Evolutionary conservation across 2,888 invertebrate species (phyloP).

Genomic region (Ferdinandea cuprea): DNA sequence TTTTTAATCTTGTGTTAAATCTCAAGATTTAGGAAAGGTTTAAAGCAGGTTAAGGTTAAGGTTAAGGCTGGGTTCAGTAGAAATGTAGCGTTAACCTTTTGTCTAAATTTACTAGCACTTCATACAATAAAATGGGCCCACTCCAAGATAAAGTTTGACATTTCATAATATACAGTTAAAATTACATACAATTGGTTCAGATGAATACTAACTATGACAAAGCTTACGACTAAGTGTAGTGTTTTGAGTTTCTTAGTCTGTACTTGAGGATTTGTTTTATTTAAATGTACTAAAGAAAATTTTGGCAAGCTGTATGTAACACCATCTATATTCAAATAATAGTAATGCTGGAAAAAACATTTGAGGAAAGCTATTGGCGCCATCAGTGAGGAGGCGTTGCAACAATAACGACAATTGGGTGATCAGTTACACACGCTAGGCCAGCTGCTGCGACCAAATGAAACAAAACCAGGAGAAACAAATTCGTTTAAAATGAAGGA

Average conservation of each 20-base stretch:
- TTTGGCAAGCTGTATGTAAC: slow-evolving; percentile 15
- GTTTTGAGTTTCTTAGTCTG: slow-evolving; percentile 18
- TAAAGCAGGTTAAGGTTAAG: too few species aligned
- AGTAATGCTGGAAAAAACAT: slow-evolving; percentile 14
- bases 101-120: neutral
- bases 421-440: neutral
- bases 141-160: neutral
- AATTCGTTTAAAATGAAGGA: too few species aligned
- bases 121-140: neutral
- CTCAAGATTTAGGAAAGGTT: too few species aligned
- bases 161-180: neutral
- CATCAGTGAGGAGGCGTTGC: neutral
- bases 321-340: slow-evolving; percentile 23
- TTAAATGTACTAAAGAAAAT: slow-evolving; percentile 10
- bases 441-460: neutral
- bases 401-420: neutral
- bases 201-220: neutral
- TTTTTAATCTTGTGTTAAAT: too few species aligned
- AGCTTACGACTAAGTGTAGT: neutral
- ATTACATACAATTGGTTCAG: neutral
- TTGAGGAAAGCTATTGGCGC: neutral
- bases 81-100: neutral
- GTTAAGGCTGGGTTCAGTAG: too few species aligned
- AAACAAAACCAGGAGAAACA: neutral
- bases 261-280: slow-evolving; percentile 14